phyloP scores from a whole-genome alignment of 2,797 vertebrate genomes.

The Lerista edwardsae region DNA sequence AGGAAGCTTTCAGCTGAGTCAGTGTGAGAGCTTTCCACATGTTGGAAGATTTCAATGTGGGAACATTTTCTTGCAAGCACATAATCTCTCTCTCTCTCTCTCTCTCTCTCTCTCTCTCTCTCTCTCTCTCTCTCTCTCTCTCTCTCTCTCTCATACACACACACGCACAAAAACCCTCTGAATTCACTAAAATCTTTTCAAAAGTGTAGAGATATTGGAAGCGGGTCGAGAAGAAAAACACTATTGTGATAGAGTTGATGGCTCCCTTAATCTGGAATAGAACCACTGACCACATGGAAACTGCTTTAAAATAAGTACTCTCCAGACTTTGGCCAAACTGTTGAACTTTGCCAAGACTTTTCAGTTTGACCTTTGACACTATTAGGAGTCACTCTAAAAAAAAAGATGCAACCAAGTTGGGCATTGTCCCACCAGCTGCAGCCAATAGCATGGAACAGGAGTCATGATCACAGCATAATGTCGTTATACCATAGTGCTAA shows the following conservation, averaged over 20 bases:
- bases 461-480: neutral
- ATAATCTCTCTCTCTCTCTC: no score
- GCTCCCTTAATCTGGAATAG: neutral
- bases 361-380: neutral
- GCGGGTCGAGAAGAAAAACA: neutral
- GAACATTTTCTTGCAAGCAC: neutral
- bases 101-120: neutral
- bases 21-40: neutral
- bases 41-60: neutral
- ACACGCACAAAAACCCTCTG: neutral
- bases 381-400: neutral
- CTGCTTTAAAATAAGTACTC: neutral
- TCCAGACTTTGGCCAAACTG: neutral
- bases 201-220: neutral
- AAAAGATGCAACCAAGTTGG: neutral
- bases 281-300: neutral
- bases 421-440: neutral
- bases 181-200: neutral
- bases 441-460: neutral
- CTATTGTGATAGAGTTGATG: neutral
- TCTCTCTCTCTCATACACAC: neutral
- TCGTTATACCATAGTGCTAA: neutral
- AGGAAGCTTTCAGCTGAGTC: neutral
- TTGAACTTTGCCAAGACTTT: neutral
- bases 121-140: neutral